Evolutionary conservation across 1,140 invertebrate genomes (phyloP).

Genomic region (Tetraneura akinire): DNA sequence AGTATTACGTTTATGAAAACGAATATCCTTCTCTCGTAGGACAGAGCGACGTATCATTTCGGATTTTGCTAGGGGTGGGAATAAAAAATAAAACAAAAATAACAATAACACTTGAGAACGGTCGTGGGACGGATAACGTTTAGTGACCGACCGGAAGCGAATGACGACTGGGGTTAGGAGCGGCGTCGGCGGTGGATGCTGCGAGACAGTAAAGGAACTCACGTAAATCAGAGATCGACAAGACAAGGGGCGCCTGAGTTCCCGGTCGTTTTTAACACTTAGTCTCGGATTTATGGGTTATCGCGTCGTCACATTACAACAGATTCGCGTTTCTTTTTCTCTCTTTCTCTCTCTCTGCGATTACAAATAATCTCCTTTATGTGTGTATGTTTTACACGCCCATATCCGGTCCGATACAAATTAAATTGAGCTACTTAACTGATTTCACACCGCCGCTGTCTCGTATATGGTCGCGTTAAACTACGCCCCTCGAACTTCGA

Average conservation of each 20-base stretch:
- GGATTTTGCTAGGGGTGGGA: not conserved
- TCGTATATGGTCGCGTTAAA: not conserved
- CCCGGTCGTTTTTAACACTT: slow-evolving; percentile 50
- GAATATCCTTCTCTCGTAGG: no score
- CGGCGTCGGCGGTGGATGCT: not conserved
- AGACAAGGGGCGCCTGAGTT: slow-evolving; percentile 49
- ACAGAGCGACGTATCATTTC: no score
- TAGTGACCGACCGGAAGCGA: slow-evolving; percentile 26
- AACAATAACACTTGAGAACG: not conserved
- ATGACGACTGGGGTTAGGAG: no score
- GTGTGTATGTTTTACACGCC: not conserved
- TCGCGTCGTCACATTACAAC: slow-evolving; percentile 46
- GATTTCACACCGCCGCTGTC: slow-evolving; percentile 9
- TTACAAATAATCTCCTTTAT: not conserved
- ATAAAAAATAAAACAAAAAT: not conserved
- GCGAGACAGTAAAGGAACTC: no score
- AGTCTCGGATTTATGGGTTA: slow-evolving; percentile 44
- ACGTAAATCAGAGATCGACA: slow-evolving; percentile 50
- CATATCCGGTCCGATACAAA: slow-evolving; percentile 37
- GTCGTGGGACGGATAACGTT: not conserved
- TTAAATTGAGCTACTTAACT: slow-evolving; percentile 49
- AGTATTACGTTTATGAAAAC: no score
- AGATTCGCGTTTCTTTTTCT: not conserved
- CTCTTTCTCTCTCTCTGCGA: not conserved
- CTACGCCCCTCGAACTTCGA: not conserved